These are phyloP conservation scores for Exocentrus adspersus DNA, from an alignment of 2,888 invertebrate species.

Conservation along the genomic window DNA sequence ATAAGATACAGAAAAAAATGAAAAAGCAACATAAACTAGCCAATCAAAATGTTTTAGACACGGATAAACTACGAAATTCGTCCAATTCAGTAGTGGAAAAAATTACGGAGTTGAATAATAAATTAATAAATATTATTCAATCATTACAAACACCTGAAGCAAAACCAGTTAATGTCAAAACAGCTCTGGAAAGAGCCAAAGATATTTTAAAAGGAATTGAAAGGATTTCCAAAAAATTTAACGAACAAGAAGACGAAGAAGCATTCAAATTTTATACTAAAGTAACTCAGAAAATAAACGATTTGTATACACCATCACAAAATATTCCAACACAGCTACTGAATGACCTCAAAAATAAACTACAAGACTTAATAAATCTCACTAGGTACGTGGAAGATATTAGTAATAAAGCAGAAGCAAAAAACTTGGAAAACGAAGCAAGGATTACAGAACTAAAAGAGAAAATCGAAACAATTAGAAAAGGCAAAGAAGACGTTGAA, in stretches of 20 bases:
- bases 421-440: conserved; percentile 45
- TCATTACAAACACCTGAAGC: conserved; percentile 51
- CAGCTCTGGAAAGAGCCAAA: conserved; percentile 65
- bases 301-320: conserved; percentile 46
- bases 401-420: conserved; percentile 41
- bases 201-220: conserved; percentile 65
- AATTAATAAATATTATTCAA: conserved; percentile 44
- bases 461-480: conserved; percentile 45
- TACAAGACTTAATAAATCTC: conserved; percentile 44
- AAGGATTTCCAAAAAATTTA: conserved; percentile 40
- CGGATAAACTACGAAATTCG: conserved; percentile 61
- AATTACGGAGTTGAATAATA: conserved; percentile 54
- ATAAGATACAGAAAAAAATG: conserved; percentile 40
- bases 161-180: conserved; percentile 66
- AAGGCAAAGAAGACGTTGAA: conserved; percentile 39
- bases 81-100: conserved; percentile 58
- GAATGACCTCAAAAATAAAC: conserved; percentile 45
- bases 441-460: conserved; percentile 42
- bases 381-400: conserved; percentile 42
- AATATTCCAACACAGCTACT: conserved; percentile 45
- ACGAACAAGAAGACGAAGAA: conserved; percentile 51
- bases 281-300: conserved; percentile 57
- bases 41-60: conserved; percentile 41
- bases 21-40: conserved; percentile 35
- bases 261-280: conserved; percentile 58